phyloP scores from a whole-genome alignment of 1,140 invertebrate species.

The Caenorhabditis brenneri region DNA sequence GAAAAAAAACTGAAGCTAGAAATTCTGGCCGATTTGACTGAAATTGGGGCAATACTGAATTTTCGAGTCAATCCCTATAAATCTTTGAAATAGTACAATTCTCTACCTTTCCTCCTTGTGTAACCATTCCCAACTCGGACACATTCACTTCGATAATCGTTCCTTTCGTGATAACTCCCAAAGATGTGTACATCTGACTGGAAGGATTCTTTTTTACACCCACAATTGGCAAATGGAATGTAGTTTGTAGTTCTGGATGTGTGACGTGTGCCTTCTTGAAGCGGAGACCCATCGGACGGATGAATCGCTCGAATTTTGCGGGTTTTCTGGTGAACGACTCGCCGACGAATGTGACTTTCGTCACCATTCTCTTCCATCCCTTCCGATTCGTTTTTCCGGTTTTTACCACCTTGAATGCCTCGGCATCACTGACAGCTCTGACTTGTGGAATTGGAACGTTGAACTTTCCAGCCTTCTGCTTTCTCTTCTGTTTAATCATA shows the following conservation, averaged over 20 bases:
- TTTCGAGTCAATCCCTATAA: too few relatives aligned
- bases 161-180: slow-evolving; percentile 94
- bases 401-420: slow-evolving; percentile 93
- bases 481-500: slow-evolving; percentile 99
- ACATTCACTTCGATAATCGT: slow-evolving; percentile 97
- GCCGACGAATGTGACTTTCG: slow-evolving; percentile 96
- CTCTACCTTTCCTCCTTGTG: slow-evolving; percentile 91
- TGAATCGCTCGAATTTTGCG: slow-evolving; percentile 98
- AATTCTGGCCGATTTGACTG: too few relatives aligned
- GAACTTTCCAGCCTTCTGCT: slow-evolving; percentile 99
- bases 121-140: slow-evolving; percentile 96
- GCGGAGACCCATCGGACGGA: slow-evolving; percentile 92
- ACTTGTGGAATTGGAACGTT: slow-evolving; percentile 99
- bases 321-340: slow-evolving; percentile 98
- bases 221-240: slow-evolving; percentile 96
- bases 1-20: too few relatives aligned
- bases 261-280: slow-evolving; percentile 81
- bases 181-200: slow-evolving; percentile 83
- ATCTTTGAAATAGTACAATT: too few relatives aligned
- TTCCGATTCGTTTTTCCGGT: slow-evolving; percentile 93
- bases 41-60: too few relatives aligned
- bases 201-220: slow-evolving; percentile 99
- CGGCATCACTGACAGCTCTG: slow-evolving; percentile 91
- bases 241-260: slow-evolving; percentile 97
- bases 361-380: slow-evolving; percentile 99